Evolutionary conservation across 2,888 invertebrate species (phyloP).

Genomic region (Hydrotaea cyrtoneurina): DNA sequence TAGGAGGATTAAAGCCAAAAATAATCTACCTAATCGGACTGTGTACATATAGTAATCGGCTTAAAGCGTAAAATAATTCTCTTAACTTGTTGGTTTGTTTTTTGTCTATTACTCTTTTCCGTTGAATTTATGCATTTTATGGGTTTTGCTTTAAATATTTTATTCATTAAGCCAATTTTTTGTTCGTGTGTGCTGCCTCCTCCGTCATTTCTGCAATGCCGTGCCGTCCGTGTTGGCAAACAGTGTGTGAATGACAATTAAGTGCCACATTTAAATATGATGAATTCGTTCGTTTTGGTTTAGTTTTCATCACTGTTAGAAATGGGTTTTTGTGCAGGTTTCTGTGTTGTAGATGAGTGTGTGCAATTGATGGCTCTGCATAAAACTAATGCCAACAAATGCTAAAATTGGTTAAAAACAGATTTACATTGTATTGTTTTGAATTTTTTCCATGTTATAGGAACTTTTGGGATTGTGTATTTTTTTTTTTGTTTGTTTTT

Average conservation of each 20-base stretch:
- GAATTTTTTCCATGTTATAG: not conserved
- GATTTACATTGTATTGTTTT: slow-evolving; percentile 1
- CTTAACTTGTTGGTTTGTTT: too few relatives aligned
- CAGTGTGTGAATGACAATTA: slow-evolving; percentile 6
- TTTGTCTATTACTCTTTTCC: too few relatives aligned
- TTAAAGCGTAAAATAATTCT: not conserved
- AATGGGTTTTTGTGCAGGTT: not conserved
- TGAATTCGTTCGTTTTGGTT: slow-evolving; percentile 2
- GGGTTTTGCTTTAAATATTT: slow-evolving; percentile 24
- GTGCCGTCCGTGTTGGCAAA: not conserved
- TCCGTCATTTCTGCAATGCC: not conserved
- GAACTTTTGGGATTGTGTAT: too few relatives aligned
- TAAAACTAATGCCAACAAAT: slow-evolving; percentile 28
- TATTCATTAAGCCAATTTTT: slow-evolving; percentile 8
- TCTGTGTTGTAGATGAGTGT: too few relatives aligned
- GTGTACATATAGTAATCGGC: too few relatives aligned
- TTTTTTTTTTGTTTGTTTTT: not conserved
- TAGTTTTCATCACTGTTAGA: not conserved
- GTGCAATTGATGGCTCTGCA: not conserved
- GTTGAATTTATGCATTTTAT: slow-evolving; percentile 6
- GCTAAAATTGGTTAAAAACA: slow-evolving; percentile 6
- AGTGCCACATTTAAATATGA: slow-evolving; percentile 26
- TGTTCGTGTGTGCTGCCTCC: not conserved
- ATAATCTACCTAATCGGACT: too few relatives aligned
- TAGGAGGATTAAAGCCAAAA: too few relatives aligned